Evolutionary conservation across 2,888 invertebrate genomes (phyloP), one percentile per base, ranked within the genome.

Genomic region (Callyntrura guangdongensis): DNA sequence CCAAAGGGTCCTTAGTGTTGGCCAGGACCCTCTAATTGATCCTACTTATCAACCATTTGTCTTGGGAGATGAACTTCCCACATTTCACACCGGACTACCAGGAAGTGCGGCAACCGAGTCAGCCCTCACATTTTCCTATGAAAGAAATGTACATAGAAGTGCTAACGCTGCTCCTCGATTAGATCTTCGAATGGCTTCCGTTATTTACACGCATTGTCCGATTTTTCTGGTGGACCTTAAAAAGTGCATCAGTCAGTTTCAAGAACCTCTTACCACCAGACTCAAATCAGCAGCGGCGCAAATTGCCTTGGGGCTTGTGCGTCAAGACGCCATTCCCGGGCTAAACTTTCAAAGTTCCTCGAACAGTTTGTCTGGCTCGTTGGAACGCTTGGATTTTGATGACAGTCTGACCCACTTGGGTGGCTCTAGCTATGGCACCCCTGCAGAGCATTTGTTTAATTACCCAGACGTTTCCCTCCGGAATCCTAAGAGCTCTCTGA

Each of bases 181-280:
- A 11, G 85, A 84, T 3, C 49, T 97, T 93, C 96, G 97, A 94
- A 97, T 98, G 96, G 98, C 98, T 0, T 98, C 98, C 56, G 97
- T 99, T 89, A 98, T 98, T 96, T 99, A 99, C 95, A 98, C 98
- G 3, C 99, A 99, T 95, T 98, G 98, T 83, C 97, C 98, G 0
- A 96, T 97, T 93, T 97, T 99, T 94, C 96, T 99, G 86, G 96
- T 96, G 49, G 99, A 99, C 95, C 95, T 99, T 91, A 97, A 97
- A 94, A 97, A 97, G 59, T 99, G 99, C 95, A 97, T 98, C 27
- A 92, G 92, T 45, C 92, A 94, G 27, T 94, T 94, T 82, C 93
- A 93, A 89, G 92, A 92, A 61, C 93, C 93, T 47, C 67, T 93
- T 93, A 98, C 98, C 14, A 96, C 97, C 85, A 98, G 98, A 82